Conservation (phyloP, 2,888 invertebrate species). For the Drosophila rubida region DNA sequence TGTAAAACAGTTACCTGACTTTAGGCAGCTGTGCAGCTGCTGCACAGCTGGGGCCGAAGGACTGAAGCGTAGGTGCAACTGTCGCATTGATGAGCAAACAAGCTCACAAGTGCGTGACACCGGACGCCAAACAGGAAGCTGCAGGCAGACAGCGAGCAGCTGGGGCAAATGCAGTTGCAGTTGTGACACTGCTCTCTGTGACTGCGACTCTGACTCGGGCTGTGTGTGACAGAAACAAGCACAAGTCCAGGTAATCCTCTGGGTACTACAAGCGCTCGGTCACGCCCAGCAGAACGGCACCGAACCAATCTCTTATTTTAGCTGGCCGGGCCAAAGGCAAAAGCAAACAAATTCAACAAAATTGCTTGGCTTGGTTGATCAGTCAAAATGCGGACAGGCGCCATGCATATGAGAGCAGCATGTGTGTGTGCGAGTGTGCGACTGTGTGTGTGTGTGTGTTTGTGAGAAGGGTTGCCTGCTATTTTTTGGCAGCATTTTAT, state of each 20-base stretch:
- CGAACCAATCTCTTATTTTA: not conserved
- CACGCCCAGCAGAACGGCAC: constrained; percentile 29
- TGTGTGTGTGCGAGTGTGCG: constrained; percentile 5
- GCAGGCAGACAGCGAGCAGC: not conserved
- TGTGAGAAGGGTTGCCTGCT: constrained; percentile 34
- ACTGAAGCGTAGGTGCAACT: constrained; percentile 36
- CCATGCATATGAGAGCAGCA: constrained; percentile 9
- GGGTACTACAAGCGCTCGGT: constrained; percentile 62
- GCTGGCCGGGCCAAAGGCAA: constrained; percentile 1
- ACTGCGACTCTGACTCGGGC: constrained; percentile 38
- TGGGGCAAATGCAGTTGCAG: constrained; percentile 8
- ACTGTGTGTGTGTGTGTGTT: constrained; percentile 9
- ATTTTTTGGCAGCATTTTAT: constrained; percentile 55
- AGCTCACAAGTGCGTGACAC: constrained; percentile 68
- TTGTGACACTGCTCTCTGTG: constrained; percentile 44
- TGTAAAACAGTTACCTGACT: constrained; percentile 52
- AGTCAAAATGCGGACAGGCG: constrained; percentile 41
- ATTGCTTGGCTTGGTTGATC: constrained; percentile 59
- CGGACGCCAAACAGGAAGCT: constrained; percentile 11
- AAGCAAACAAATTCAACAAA: constrained; percentile 61
- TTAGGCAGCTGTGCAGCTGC: constrained; percentile 18
- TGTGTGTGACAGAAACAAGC: constrained; percentile 68
- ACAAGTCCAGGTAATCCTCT: constrained; percentile 76
- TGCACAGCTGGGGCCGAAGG: constrained; percentile 1
- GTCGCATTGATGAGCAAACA: constrained; percentile 59